Base-by-base conservation (phyloP, 2,888 invertebrate species). In the Hypercompe scribonia region DNA sequence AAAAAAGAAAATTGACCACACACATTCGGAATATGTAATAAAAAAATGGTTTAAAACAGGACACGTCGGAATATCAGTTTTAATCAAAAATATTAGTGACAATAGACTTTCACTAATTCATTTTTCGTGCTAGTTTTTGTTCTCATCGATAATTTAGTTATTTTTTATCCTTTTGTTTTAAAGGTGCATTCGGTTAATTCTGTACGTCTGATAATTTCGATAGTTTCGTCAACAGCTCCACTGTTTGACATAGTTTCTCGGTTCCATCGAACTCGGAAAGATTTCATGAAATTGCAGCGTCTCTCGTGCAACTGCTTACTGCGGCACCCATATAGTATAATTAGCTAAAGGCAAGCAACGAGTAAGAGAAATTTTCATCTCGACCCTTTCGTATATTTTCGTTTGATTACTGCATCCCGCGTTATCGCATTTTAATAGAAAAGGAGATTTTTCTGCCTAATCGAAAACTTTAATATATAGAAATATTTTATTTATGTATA, bases 21-120 rank as follows among this genome's bases (percentile, higher is more conserved):
- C 46, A 46, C 18, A 18, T 18, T 18, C 1, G 50, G 8, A 24
- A 24, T 42, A 36, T 8, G 5, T n/a, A 54, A 24, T 3, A n/a
- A 54, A 31, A 18, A 31, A 61, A 31, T 31, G 3, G 13, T 61
- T 61, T 18, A 8, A 18, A 61, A 31, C 31, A 18, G 31, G 61
- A 31, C 61, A 50, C n/a, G 2, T 67, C 50, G 33, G 58, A 68
- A 68, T 65, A 68, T 33, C 74, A 42, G 68, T 36, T 31, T 58
- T 68, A 61, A 24, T 21, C 3, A 21, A n/a, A 24, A 11, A 18
- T 18, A 50, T 68, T 68, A 42, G 39, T 69, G 58, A 64, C 33
- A 74, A 75, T 72, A 74, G 74, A 80, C 78, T 81, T 80, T 72
- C 78, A 88, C 88, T 88, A 88, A 88, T 88, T 84, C 78, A 81